phyloP scores from a whole-genome alignment of 2,113 vertebrate species.

The Psittacara wagleri region DNA sequence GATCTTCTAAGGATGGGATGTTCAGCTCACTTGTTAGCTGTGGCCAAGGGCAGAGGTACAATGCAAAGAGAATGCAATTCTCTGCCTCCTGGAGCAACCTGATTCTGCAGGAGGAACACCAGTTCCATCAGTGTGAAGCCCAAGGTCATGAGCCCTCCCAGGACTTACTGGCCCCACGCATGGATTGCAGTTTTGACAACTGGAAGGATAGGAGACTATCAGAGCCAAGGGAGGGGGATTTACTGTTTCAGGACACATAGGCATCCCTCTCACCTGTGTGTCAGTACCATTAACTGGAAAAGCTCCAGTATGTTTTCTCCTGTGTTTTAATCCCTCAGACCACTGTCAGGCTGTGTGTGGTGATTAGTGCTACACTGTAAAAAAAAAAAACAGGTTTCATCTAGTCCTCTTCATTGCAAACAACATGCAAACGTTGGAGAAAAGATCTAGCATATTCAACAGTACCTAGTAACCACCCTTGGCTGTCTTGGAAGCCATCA shows the following conservation, averaged over 20 bases:
- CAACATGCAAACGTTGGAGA: neutral
- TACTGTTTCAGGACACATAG: fast-evolving
- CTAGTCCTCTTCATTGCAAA: neutral
- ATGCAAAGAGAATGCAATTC: neutral
- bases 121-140: neutral
- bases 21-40: neutral
- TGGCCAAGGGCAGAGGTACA: neutral
- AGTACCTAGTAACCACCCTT: neutral
- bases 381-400: neutral
- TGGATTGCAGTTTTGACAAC: neutral
- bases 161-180: neutral
- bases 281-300: neutral
- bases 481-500: neutral
- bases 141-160: neutral
- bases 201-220: neutral
- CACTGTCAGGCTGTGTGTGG: neutral
- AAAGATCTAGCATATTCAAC: neutral
- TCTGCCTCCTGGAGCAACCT: neutral
- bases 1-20: neutral
- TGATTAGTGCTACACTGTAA: neutral
- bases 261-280: neutral
- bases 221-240: neutral
- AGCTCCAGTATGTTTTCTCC: neutral
- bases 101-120: neutral
- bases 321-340: neutral